Base-by-base conservation (phyloP, 2,113 vertebrate genomes). In the Chaenocephalus aceratus region DNA sequence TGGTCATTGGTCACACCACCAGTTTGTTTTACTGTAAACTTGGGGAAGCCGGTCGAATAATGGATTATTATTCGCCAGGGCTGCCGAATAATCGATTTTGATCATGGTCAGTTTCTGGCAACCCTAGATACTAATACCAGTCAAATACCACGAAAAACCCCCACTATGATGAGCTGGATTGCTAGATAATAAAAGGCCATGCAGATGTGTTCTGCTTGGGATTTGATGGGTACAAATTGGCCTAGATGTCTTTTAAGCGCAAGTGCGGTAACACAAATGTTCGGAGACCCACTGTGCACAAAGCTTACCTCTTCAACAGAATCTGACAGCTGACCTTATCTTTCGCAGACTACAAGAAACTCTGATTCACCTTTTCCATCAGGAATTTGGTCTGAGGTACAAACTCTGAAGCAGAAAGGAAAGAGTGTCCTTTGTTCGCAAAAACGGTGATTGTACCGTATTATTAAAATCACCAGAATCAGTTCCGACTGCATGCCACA, bases 321-420 rank as follows among this genome's bases (percentile, higher is more conserved):
- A 76, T 49, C 74, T 72, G 85, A 82, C 91, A 83, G 83, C 86
- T 77, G 86, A 87, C 80, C 70, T 90, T 70, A 68, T 8, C 36
- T 41, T 1, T 7, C 46, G 62, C 2, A 13, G n/a, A 64, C 80
- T 71, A 6, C 10, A 80, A 21, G 52, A 80, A 74, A 77, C 69
- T 77, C 10, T 9, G 49, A 5, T 48, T 82, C 65, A 65, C 60
- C 67, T 64, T 64, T 63, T 78, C 72, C 14, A 59, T 76, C 56
- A 53, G 72, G 57, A 59, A 44, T 30, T 67, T 73, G 48, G 66
- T 74, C 26, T 18, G n/a, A n/a, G n/a, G n/a, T n/a, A n/a, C n/a
- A n/a, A n/a, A n/a, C n/a, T n/a, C n/a, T n/a, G 57, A 45, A 46
- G 56, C 45, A 60, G 36, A 8, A 8, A 30, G 3, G 58, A 80